Evolutionary conservation across 2,888 invertebrate species (phyloP).

Genomic region (Phytoseiulus persimilis): DNA sequence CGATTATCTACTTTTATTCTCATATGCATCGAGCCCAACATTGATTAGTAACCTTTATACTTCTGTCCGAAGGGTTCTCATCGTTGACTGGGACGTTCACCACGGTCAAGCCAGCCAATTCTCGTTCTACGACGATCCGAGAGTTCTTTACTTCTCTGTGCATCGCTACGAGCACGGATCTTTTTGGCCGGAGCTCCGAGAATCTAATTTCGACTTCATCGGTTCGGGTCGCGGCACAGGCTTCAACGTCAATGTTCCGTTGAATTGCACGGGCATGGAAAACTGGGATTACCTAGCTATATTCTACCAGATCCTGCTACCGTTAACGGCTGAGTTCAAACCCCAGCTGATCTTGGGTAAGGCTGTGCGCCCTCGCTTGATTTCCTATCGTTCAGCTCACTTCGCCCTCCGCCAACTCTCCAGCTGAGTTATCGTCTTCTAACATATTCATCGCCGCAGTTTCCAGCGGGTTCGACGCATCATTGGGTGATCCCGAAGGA

Average conservation of each 20-base stretch:
- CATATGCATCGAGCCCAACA: not conserved
- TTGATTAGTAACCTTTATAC: not conserved
- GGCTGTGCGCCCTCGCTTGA: not conserved
- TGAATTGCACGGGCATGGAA: conserved; percentile 62
- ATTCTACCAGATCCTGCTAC: conserved; percentile 72
- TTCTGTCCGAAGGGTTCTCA: conserved; percentile 51
- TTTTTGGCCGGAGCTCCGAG: conserved; percentile 70
- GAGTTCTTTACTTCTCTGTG: conserved; percentile 76
- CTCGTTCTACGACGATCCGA: conserved; percentile 62
- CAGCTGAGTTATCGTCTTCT: too few relatives aligned
- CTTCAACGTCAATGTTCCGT: conserved; percentile 84
- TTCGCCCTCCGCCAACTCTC: too few relatives aligned
- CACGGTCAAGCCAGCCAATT: conserved; percentile 72
- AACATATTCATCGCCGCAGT: conserved; percentile 71
- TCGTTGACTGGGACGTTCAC: conserved; percentile 93
- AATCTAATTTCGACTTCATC: conserved; percentile 60
- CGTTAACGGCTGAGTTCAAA: conserved; percentile 71
- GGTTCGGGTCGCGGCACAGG: conserved; percentile 65
- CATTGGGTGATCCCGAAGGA: conserved; percentile 87
- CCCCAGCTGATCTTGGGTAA: conserved; percentile 19
- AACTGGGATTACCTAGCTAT: conserved; percentile 84
- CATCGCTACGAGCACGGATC: conserved; percentile 80
- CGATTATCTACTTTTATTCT: not conserved
- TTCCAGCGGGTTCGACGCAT: conserved; percentile 83
- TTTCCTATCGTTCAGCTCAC: too few relatives aligned